Conservation (phyloP, 1,140 invertebrate genomes). For the Lordiphosa stackelbergi region DNA sequence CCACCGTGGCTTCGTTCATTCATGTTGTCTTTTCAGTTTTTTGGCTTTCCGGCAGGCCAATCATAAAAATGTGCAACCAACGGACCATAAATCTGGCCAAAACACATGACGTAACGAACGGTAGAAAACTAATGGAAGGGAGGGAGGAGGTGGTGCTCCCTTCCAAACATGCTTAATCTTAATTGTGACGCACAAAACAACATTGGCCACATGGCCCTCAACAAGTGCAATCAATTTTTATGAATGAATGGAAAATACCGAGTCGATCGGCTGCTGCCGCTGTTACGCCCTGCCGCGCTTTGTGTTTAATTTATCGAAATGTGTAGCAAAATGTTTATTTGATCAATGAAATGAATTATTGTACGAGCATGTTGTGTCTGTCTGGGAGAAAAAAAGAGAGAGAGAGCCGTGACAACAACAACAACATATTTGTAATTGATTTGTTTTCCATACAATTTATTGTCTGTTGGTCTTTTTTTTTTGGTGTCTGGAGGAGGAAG, state of each 20-base stretch:
- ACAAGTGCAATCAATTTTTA: slow-evolving; percentile 73
- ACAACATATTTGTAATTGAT: slow-evolving; percentile 58
- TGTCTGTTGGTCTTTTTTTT: slow-evolving; percentile 19
- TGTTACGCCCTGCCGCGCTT: slow-evolving; percentile 51
- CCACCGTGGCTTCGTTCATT: slow-evolving; percentile 20
- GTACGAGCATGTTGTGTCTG: slow-evolving; percentile 39
- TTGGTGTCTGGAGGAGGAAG: slow-evolving; percentile 7
- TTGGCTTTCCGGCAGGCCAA: slow-evolving; percentile 46
- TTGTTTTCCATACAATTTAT: slow-evolving; percentile 70
- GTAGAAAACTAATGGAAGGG: slow-evolving; percentile 13
- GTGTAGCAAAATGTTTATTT: slow-evolving; percentile 72
- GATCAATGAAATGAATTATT: slow-evolving; percentile 75
- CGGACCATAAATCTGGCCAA: slow-evolving; percentile 50
- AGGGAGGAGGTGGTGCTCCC: background rate
- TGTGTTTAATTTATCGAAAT: slow-evolving; percentile 72
- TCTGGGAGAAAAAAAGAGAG: slow-evolving; percentile 9
- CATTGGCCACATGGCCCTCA: slow-evolving; percentile 33
- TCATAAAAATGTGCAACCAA: slow-evolving; percentile 61
- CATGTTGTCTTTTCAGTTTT: slow-evolving; percentile 43
- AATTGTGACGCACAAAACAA: slow-evolving; percentile 22
- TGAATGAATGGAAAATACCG: slow-evolving; percentile 63
- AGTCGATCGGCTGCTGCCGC: slow-evolving; percentile 41
- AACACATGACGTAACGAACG: slow-evolving; percentile 43
- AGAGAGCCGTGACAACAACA: slow-evolving; percentile 14
- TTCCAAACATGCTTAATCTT: slow-evolving; percentile 12